Evolutionary conservation across 37 sponge, comb jelly and placozoan species (phyloP), one percentile per base, ranked within the genome.

Genomic region (Eunapius fragilis): DNA sequence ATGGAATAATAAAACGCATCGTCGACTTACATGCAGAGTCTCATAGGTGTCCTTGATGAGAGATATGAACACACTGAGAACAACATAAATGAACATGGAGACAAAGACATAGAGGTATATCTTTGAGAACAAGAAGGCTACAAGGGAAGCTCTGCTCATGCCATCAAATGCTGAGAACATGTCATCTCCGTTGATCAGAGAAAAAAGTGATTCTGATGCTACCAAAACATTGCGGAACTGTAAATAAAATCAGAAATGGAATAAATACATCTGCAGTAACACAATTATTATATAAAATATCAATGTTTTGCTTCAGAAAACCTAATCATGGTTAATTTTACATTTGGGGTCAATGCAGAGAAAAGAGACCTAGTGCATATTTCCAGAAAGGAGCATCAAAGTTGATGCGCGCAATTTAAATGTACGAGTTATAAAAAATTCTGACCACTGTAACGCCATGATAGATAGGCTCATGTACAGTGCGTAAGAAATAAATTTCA

Each of bases 101-200:
- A 98, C 93, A 88, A 97, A 98, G 38, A 92, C 45, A 77, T 97
- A 98, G 87, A 98, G 95, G 75, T 98, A 98, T 67, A 93, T 45
- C 82, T 93, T 90, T 50, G 92, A 90, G 91, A 94, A 97, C 27
- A 97, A 67, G 68, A 80, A 89, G 75, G 87, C 90, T 0, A 91
- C 67, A 2, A 48, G 45, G 80, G 91, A 86, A 26, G 75, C 72
- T 3, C 69, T 37, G 31, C 87, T 70, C 92, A 95, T 94, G 82
- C 83, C 84, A 69, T 90, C 72, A 84, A 91, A 98, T 0, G 99
- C 97, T 72, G 76, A 79, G 77, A 86, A 98, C 97, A 98, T 98
- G 88, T 98, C 99, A 71, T 98, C 97, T 74, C 99, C 99, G 71
- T 98, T 98, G 85, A 98, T 75, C 17, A 98, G 96, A 22, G 99